phyloP scores from a whole-genome alignment of 2,113 vertebrate species.

The Zosterops borbonicus region DNA sequence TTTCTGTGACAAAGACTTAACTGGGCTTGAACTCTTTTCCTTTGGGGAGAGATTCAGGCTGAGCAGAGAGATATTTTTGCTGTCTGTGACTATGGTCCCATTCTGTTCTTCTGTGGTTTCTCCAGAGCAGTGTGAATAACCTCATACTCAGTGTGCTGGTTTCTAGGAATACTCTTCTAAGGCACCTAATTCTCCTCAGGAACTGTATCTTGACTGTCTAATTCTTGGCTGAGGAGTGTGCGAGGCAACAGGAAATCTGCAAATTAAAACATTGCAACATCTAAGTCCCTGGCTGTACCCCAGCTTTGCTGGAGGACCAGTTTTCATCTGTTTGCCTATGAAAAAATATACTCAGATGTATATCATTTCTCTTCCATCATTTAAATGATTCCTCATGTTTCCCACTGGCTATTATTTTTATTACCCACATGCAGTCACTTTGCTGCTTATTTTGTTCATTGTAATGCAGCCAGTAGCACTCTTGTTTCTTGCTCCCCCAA shows the following conservation, averaged over 20 bases:
- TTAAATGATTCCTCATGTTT: constrained; percentile 61
- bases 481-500: constrained; percentile 34
- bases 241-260: constrained; percentile 58
- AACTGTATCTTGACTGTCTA: constrained; percentile 8
- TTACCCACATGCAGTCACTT: constrained; percentile 41
- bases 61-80: not conserved
- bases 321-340: constrained; percentile 39
- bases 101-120: constrained; percentile 21
- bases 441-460: constrained; percentile 34
- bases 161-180: constrained; percentile 50
- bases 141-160: not conserved
- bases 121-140: constrained; percentile 10
- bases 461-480: constrained; percentile 41
- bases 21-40: not conserved
- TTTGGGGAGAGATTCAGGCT: not conserved
- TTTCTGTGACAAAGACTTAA: not conserved
- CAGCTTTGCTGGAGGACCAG: constrained; percentile 43
- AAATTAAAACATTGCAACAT: constrained; percentile 63
- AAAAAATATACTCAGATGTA: constrained; percentile 50
- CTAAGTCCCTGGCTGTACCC: constrained; percentile 47
- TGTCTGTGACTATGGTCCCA: not conserved
- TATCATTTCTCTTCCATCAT: constrained; percentile 34
- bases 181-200: constrained; percentile 3
- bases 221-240: constrained; percentile 29
- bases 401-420: constrained; percentile 45